Evolutionary conservation across 2,888 invertebrate species (phyloP).

Genomic region (Taenaris catops): DNA sequence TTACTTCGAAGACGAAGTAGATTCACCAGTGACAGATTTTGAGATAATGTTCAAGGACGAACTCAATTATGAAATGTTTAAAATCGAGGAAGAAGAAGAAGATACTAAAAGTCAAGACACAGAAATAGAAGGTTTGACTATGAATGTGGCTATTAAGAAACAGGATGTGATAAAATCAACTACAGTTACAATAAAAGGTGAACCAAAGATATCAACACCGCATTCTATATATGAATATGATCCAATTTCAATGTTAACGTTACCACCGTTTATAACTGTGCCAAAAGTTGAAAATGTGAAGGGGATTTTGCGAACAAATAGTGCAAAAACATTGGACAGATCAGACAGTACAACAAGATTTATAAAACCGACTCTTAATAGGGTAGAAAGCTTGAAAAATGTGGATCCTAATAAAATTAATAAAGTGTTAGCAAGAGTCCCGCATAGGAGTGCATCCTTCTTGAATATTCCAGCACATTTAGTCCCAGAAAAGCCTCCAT

Average conservation of each 20-base stretch:
- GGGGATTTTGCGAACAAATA: conserved; percentile 64
- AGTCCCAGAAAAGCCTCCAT: conserved; percentile 56
- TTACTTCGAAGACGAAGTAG: conserved; percentile 71
- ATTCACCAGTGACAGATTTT: conserved; percentile 71
- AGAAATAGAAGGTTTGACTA: conserved; percentile 63
- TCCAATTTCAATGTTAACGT: conserved; percentile 45
- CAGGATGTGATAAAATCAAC: conserved; percentile 67
- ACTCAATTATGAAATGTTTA: conserved; percentile 64
- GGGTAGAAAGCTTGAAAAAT: conserved; percentile 68
- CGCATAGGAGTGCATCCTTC: conserved; percentile 71
- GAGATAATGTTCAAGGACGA: conserved; percentile 79
- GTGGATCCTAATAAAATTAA: conserved; percentile 64
- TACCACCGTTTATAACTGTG: conserved; percentile 53
- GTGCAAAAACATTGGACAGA: conserved; percentile 54
- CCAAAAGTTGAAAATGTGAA: conserved; percentile 67
- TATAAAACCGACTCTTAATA: conserved; percentile 42
- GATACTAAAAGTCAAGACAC: conserved; percentile 55
- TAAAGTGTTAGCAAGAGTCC: conserved; percentile 60
- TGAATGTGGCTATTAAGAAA: conserved; percentile 60
- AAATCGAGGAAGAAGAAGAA: conserved; percentile 70
- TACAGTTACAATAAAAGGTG: conserved; percentile 66
- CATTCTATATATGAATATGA: conserved; percentile 58
- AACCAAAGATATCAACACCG: conserved; percentile 62
- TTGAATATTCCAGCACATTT: conserved; percentile 66
- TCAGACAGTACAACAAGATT: conserved; percentile 50